A percentile compares a stretch with the other conserved stretches of the same genome.
Conservation (phyloP, 2,888 invertebrate species). For the Drosophila histrio region DNA sequence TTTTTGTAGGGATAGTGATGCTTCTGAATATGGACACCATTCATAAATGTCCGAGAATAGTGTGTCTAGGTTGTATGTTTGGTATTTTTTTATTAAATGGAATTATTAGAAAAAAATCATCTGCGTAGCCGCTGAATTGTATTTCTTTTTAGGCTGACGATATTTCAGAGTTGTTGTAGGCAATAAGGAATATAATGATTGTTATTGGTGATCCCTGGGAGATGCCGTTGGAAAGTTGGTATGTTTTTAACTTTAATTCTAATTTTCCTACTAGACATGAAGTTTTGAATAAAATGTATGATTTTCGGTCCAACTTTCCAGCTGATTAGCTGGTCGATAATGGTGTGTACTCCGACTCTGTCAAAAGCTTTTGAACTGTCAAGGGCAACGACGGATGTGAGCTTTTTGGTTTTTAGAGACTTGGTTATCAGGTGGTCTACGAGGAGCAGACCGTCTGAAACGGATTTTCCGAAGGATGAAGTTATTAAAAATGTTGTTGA, state of each 20-base stretch:
- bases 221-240: background rate
- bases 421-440: constrained; percentile 1
- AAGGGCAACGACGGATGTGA: constrained; percentile 6
- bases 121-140: constrained; percentile 1
- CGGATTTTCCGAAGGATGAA: background rate
- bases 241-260: background rate
- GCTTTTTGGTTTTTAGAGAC: background rate
- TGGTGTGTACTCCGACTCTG: constrained; percentile 3
- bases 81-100: background rate
- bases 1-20: background rate
- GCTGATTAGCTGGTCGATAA: background rate
- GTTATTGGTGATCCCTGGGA: constrained; percentile 3
- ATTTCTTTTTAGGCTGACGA: background rate
- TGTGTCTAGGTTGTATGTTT: constrained; percentile 1
- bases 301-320: constrained; percentile 11
- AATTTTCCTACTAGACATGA: constrained; percentile 2
- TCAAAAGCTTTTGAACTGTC: constrained; percentile 8
- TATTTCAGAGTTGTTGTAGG: background rate
- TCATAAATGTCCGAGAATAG: background rate
- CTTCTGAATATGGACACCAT: constrained; percentile 15
- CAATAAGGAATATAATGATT: constrained; percentile 7
- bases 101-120: constrained; percentile 14
- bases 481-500: too few species aligned
- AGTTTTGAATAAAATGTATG: background rate
- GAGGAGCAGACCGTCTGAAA: background rate